These are phyloP conservation scores for Aphelenchoides besseyi DNA, from an alignment of 1,140 invertebrate species.

Conservation along the genomic window DNA sequence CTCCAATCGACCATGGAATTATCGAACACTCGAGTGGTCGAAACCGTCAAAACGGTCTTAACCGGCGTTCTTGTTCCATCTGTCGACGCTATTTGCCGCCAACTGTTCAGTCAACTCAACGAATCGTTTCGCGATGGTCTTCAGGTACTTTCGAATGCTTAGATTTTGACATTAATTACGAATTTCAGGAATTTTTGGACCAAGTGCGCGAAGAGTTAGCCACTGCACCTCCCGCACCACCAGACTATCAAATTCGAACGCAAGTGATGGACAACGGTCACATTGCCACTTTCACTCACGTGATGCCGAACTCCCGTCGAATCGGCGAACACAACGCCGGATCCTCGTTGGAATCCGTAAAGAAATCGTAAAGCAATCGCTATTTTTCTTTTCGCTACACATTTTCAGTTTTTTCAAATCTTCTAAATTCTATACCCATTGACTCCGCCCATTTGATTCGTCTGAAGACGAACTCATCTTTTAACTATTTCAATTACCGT, in stretches of 20 bases:
- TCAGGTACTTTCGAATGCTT: neutral
- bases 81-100: constrained; percentile 28
- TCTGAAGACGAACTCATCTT: no score
- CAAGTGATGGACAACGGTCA: neutral
- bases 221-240: neutral
- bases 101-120: constrained; percentile 43
- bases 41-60: constrained; percentile 17
- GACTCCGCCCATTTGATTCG: no score
- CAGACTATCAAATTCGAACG: neutral
- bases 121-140: constrained; percentile 17
- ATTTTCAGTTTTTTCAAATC: no score
- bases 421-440: no score
- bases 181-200: neutral
- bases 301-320: neutral
- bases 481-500: no score
- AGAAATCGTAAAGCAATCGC: neutral
- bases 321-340: neutral
- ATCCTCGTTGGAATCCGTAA: neutral
- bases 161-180: neutral
- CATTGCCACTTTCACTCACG: neutral
- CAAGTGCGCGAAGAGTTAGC: neutral
- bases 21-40: constrained; percentile 22
- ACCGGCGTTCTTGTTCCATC: constrained; percentile 25
- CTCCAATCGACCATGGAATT: constrained; percentile 25
- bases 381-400: neutral